These are phyloP conservation scores for Sussaba pulchella DNA, from an alignment of 2,888 invertebrate genomes.

Conservation along the genomic window DNA sequence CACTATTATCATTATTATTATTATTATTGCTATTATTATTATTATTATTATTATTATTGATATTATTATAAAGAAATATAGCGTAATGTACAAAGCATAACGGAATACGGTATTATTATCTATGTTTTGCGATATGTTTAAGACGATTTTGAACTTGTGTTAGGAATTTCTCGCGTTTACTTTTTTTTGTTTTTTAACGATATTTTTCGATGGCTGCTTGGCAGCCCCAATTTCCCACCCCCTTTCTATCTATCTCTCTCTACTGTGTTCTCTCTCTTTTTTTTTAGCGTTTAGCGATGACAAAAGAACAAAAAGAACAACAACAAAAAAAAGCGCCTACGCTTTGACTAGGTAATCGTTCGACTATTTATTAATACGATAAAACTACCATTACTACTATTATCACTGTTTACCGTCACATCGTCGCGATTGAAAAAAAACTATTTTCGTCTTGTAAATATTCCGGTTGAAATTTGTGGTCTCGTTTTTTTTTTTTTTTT, in stretches of 20 bases:
- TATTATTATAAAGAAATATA: slow-evolving; percentile 72
- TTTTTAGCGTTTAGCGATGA: slow-evolving; percentile 73
- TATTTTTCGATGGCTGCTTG: slow-evolving; percentile 45
- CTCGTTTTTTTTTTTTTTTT: slow-evolving; percentile 21
- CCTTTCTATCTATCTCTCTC: background rate
- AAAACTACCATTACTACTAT: slow-evolving; percentile 73
- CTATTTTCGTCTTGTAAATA: slow-evolving; percentile 69
- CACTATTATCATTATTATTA: slow-evolving; percentile 74
- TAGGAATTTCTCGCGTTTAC: slow-evolving; percentile 70
- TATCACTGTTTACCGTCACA: slow-evolving; percentile 60
- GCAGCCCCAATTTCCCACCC: slow-evolving; percentile 15
- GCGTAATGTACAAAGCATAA: slow-evolving; percentile 76
- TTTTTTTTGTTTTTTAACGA: slow-evolving; percentile 62
- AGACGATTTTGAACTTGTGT: slow-evolving; percentile 67
- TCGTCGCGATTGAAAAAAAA: slow-evolving; percentile 45
- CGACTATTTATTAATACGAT: slow-evolving; percentile 69
- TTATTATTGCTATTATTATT: slow-evolving; percentile 70
- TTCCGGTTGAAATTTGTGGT: slow-evolving; percentile 72
- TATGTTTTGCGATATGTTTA: slow-evolving; percentile 74
- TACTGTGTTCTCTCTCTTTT: slow-evolving; percentile 48
- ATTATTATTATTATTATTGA: slow-evolving; percentile 69
- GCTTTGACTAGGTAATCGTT: slow-evolving; percentile 65
- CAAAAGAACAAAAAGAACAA: slow-evolving; percentile 60
- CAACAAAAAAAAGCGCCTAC: slow-evolving; percentile 65
- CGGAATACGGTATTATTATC: slow-evolving; percentile 72